Evolutionary conservation across 2,888 invertebrate genomes (phyloP).

Genomic region (Anarsia innoxiella): DNA sequence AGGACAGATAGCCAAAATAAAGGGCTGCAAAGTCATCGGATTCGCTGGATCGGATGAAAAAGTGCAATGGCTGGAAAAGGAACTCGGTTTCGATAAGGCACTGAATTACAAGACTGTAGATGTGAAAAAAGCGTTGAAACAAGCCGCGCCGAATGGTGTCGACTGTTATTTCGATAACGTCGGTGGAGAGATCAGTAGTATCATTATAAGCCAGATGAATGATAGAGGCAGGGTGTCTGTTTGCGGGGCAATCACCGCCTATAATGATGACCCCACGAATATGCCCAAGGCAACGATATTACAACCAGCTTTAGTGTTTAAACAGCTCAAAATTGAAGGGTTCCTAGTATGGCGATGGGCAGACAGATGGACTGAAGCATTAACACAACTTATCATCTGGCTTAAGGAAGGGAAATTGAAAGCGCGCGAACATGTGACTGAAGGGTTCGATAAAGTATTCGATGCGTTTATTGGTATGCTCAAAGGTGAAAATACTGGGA

Average conservation of each 20-base stretch:
- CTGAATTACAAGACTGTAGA: constrained; percentile 82
- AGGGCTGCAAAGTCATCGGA: constrained; percentile 78
- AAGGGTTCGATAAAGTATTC: constrained; percentile 80
- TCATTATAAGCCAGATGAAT: constrained; percentile 77
- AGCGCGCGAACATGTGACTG: constrained; percentile 77
- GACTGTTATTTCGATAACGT: constrained; percentile 88
- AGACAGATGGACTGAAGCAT: constrained; percentile 74
- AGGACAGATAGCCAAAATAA: constrained; percentile 84
- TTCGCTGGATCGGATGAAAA: constrained; percentile 83
- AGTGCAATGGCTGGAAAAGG: constrained; percentile 78
- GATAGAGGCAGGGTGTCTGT: constrained; percentile 30
- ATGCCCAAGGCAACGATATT: constrained; percentile 52
- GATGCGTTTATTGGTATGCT: constrained; percentile 77
- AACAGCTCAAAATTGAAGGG: constrained; percentile 78
- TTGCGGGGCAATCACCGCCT: constrained; percentile 48
- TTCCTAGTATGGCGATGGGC: constrained; percentile 71
- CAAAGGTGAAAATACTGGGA: constrained; percentile 76
- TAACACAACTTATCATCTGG: constrained; percentile 74
- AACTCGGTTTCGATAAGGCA: constrained; percentile 80
- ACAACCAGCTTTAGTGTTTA: constrained; percentile 71
- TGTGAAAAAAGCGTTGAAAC: constrained; percentile 69
- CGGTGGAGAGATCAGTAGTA: constrained; percentile 78
- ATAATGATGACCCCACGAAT: constrained; percentile 33
- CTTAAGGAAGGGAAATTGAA: constrained; percentile 79
- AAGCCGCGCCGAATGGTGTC: constrained; percentile 80